Evolutionary conservation across 2,797 vertebrate species (phyloP), one percentile per base, ranked within the genome.

Genomic region (Paguma larvata): DNA sequence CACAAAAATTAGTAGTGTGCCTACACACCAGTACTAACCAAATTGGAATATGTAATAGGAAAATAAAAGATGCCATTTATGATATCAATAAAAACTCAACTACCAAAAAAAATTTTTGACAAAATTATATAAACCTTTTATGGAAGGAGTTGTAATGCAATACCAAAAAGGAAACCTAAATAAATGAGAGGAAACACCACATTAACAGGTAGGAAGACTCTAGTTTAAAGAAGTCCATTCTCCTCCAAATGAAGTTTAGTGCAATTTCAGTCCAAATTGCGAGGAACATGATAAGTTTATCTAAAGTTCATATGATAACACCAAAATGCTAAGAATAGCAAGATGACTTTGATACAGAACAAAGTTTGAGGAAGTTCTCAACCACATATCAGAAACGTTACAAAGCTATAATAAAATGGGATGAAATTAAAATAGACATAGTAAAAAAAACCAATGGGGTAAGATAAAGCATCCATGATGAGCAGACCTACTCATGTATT

Each of bases 51-150:
- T 0, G 0, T 41, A 77, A 84, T 51, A 85, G 72, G 79, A 86
- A 83, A 34, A 59, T 38, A 68, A 83, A 70, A 87, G 2, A 62
- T 88, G 4, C 0, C 46, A 83, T 53, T 68, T 2, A 14, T 16
- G 1, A 73, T 67, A 59, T 46, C 23, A 44, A 59, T 51, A 70
- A 65, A 34, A 68, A 56, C 27, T 48, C 27, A 53, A 21, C 7
- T 94, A 41, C 75, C 41, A 94, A 91, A 44, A 90, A 85, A 46
- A 82, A 23, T 67, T 44, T 11, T 23, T 82, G 21, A 62, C 9
- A 82, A 79, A 86, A 75, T 86, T 84, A 75, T 93, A 59, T 34
- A 67, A 79, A 89, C 79, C 25, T 44, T 68, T 86, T 5, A 80
- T 4, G 12, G 62, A 86, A 85, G 91, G 11, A 41, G 48, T 84